Conservation (phyloP, 2,888 invertebrate species). For the Melieria picta region DNA sequence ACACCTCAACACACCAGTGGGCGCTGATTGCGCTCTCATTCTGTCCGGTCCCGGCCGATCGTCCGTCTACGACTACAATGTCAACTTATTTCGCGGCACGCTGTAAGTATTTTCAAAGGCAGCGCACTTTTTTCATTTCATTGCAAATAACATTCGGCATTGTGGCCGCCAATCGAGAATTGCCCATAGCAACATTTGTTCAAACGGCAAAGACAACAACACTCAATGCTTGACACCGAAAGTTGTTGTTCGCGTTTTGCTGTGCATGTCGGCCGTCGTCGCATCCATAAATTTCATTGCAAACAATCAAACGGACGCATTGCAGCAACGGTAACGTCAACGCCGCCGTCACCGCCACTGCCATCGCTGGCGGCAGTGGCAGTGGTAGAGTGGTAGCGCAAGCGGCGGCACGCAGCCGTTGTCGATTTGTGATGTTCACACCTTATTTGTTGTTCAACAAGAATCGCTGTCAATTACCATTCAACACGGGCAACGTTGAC, state of each 20-base stretch:
- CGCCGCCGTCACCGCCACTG: too few species aligned
- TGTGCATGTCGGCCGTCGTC: too few species aligned
- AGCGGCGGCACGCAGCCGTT: too few species aligned
- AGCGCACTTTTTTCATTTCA: too few species aligned
- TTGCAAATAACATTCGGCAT: too few species aligned
- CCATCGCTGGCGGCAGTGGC: too few species aligned
- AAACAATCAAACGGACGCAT: too few species aligned
- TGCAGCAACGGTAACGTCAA: too few species aligned
- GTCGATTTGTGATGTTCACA: constrained; percentile 19
- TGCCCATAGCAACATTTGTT: background rate
- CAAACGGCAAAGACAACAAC: background rate
- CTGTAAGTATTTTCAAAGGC: constrained; percentile 73
- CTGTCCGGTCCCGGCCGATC: constrained; percentile 81
- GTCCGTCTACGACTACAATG: constrained; percentile 84
- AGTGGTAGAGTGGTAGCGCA: too few species aligned
- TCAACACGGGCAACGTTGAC: background rate
- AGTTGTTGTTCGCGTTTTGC: background rate
- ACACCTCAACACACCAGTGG: constrained; percentile 59
- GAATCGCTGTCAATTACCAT: constrained; percentile 12
- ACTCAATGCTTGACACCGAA: background rate
- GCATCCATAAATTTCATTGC: too few species aligned
- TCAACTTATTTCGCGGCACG: constrained; percentile 82
- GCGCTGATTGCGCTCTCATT: constrained; percentile 80
- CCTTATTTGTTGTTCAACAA: constrained; percentile 21
- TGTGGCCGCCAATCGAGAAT: background rate